phyloP scores from a whole-genome alignment of 2,888 invertebrate genomes.

The Trachelus stipa region DNA sequence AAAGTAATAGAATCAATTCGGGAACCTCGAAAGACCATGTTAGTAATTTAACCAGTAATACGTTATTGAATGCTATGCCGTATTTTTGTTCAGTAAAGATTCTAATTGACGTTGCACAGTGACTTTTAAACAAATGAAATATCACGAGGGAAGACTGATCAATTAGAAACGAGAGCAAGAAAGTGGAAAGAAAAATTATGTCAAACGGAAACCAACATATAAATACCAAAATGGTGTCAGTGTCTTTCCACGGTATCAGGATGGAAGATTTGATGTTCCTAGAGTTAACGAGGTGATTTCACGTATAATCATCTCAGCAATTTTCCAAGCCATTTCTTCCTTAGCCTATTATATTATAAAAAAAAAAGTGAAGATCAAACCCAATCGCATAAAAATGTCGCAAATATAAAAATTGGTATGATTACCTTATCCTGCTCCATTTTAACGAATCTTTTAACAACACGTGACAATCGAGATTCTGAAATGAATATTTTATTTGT shows the following conservation, averaged over 20 bases:
- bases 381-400: neutral
- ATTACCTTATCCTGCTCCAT: conserved; percentile 82
- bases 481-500: conserved; percentile 21
- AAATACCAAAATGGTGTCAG: conserved; percentile 3
- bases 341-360: conserved; percentile 71
- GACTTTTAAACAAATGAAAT: neutral
- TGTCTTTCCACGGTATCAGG: conserved; percentile 40
- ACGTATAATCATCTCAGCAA: conserved; percentile 96
- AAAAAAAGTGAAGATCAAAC: neutral
- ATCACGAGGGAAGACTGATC: neutral
- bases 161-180: neutral
- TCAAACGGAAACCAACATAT: neutral
- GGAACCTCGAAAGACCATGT: no score
- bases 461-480: conserved; percentile 70
- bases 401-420: conserved; percentile 6
- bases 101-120: neutral
- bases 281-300: conserved; percentile 92
- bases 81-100: neutral
- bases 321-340: conserved; percentile 97
- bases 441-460: conserved; percentile 84
- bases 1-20: no score
- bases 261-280: conserved; percentile 59
- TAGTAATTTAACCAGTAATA: no score
- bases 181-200: neutral
- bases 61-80: no score